phyloP scores from a whole-genome alignment of 1,140 invertebrate species.

The Aphelenchoides avenae region DNA sequence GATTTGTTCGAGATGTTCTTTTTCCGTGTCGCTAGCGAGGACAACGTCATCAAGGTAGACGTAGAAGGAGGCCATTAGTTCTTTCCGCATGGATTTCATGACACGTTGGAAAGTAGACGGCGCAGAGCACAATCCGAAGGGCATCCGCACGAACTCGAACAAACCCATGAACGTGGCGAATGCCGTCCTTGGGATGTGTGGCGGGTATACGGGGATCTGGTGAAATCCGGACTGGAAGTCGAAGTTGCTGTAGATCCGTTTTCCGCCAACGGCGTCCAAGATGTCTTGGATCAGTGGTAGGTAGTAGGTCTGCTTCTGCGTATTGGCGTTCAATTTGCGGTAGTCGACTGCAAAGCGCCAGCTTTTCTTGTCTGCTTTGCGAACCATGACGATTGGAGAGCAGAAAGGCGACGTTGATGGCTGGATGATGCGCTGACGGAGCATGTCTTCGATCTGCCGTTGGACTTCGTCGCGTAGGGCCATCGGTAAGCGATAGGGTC shows the following conservation, averaged over 20 bases:
- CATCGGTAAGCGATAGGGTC: constrained; percentile 5
- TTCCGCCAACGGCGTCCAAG: constrained; percentile 4
- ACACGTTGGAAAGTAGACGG: constrained; percentile 13
- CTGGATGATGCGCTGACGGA: constrained; percentile 22
- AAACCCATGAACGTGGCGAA: constrained; percentile 4
- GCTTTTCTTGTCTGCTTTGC: constrained; percentile 20
- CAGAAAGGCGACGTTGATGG: constrained; percentile 16
- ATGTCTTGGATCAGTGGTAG: constrained; percentile 10
- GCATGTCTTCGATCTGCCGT: constrained; percentile 24
- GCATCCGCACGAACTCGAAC: constrained; percentile 11
- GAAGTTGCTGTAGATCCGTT: constrained; percentile 5
- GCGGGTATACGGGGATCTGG: constrained; percentile 1
- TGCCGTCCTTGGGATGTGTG: constrained; percentile 14
- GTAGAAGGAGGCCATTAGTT: constrained; percentile 11
- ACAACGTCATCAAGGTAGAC: constrained; percentile 31
- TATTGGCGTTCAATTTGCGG: constrained; percentile 1
- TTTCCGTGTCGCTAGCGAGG: constrained; percentile 5
- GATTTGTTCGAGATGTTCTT: constrained; percentile 14
- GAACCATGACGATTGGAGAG: constrained; percentile 23
- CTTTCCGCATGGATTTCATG: constrained; percentile 13
- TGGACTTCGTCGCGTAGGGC: constrained; percentile 20
- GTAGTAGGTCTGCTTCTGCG: constrained; percentile 12
- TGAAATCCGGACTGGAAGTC: constrained; percentile 16
- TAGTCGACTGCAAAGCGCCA: constrained; percentile 28
- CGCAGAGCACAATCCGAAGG: constrained; percentile 12